Evolutionary conservation across 1,140 invertebrate genomes (phyloP).

Genomic region (Trialeurodes vaporariorum): DNA sequence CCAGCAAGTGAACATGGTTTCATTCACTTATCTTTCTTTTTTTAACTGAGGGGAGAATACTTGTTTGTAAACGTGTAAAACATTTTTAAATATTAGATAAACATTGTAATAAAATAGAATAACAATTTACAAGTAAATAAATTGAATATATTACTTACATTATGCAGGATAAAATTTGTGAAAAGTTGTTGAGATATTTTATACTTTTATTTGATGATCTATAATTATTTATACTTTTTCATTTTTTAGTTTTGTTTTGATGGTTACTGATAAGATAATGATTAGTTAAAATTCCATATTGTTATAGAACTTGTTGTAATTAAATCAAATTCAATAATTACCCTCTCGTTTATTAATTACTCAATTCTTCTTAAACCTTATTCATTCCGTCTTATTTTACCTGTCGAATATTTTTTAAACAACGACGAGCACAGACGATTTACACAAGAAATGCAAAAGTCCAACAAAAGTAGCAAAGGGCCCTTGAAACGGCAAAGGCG

Average conservation of each 20-base stretch:
- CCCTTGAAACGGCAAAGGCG: too few species aligned
- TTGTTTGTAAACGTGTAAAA: not conserved
- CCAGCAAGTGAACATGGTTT: too few species aligned
- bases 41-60: not conserved
- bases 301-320: not conserved
- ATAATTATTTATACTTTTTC: not conserved
- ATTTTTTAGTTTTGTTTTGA: conserved; percentile 1
- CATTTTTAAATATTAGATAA: conserved; percentile 1
- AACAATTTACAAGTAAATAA: not conserved
- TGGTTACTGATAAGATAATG: not conserved
- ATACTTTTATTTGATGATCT: not conserved
- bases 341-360: too few species aligned
- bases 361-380: too few species aligned
- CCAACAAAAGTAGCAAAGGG: too few species aligned
- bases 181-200: not conserved
- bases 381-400: too few species aligned
- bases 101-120: not conserved
- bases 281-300: conserved; percentile 1
- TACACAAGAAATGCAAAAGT: too few species aligned
- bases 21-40: too few species aligned
- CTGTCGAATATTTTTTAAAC: too few species aligned
- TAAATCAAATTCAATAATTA: not conserved
- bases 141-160: not conserved
- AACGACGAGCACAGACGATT: too few species aligned
- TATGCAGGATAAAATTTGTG: not conserved